phyloP scores from a whole-genome alignment of 2,888 invertebrate species.

The Artemia sinica region DNA sequence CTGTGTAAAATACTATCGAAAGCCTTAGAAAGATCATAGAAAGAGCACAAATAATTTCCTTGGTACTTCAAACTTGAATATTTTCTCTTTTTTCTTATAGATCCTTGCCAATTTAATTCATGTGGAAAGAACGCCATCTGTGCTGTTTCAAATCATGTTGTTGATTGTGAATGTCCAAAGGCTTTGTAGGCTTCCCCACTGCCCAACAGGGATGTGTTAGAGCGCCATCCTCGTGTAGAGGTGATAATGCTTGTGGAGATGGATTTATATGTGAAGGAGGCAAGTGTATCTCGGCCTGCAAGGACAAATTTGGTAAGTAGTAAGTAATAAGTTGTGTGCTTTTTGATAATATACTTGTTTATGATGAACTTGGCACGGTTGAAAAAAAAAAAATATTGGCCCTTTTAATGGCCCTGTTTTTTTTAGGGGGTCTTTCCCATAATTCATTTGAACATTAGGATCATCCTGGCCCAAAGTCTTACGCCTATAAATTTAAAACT shows the following conservation, averaged over 20 bases:
- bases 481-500: too few species aligned
- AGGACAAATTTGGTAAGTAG: constrained; percentile 45
- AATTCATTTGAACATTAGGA: too few species aligned
- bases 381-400: too few species aligned
- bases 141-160: constrained; percentile 59
- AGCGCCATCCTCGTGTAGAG: constrained; percentile 48
- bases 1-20: too few species aligned
- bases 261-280: constrained; percentile 59
- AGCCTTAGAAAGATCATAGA: too few species aligned
- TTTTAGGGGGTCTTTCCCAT: too few species aligned
- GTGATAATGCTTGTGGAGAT: constrained; percentile 51
- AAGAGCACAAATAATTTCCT: too few species aligned
- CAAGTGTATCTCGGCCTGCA: constrained; percentile 58
- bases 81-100: background rate
- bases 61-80: too few species aligned
- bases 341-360: too few species aligned
- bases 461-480: too few species aligned
- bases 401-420: too few species aligned
- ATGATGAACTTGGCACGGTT: too few species aligned
- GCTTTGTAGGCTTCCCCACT: constrained; percentile 69
- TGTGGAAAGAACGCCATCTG: constrained; percentile 66
- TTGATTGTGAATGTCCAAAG: constrained; percentile 58
- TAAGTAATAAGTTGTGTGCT: constrained; percentile 34
- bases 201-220: constrained; percentile 76
- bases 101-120: constrained; percentile 43